Evolutionary conservation across 35 echinoderm and acorn worm species (phyloP).

Genomic region (Heliocidaris tuberculata): DNA sequence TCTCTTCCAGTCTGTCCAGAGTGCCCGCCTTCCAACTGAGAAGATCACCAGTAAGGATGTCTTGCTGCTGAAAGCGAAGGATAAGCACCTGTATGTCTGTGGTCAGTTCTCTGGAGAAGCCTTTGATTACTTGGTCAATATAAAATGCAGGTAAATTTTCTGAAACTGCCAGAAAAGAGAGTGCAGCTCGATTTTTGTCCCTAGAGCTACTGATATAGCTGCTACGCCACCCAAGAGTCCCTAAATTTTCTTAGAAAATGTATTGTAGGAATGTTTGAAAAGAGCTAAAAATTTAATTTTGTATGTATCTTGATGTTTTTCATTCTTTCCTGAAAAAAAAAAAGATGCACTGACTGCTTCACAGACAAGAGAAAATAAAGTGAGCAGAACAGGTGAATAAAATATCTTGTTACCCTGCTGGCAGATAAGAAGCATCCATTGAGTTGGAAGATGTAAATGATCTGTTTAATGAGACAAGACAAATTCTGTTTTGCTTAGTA

Average conservation of each 20-base stretch:
- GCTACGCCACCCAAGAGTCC: no score
- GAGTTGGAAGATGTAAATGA: background rate
- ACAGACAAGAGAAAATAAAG: background rate
- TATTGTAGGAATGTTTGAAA: no score
- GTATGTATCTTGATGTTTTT: no score
- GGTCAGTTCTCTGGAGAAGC: conserved; percentile 87
- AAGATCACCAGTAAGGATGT: conserved; percentile 57
- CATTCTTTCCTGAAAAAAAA: no score
- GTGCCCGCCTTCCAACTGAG: conserved; percentile 71
- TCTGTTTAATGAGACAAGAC: background rate
- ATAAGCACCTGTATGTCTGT: conserved; percentile 84
- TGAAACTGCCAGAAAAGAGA: background rate
- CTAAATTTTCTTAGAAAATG: no score
- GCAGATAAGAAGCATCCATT: background rate
- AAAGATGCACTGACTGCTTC: no score
- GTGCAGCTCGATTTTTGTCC: no score
- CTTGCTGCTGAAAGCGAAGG: conserved; percentile 55
- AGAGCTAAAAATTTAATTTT: no score
- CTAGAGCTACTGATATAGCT: no score
- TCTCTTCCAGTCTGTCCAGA: conserved; percentile 72
- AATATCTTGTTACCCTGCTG: background rate
- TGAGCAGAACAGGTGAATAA: background rate
- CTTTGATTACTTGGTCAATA: conserved; percentile 75
- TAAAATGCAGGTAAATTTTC: conserved; percentile 79
- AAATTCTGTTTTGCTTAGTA: background rate